Conservation (phyloP, 2,797 vertebrate species). For the Brachymystax lenok region DNA sequence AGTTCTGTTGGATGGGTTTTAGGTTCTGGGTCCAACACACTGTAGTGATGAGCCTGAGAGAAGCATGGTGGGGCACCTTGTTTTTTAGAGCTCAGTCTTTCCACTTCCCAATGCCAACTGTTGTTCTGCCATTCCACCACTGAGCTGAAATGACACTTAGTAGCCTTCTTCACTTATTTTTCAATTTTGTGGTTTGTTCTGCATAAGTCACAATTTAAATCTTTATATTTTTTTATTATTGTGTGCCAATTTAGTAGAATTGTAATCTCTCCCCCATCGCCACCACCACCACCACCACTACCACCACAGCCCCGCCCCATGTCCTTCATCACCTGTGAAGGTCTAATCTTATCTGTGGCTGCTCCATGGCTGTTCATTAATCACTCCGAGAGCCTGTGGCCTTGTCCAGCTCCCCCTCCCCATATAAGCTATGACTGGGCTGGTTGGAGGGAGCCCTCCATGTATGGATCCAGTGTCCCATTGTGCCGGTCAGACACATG, state of each 20-base stretch:
- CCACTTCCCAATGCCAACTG: background rate
- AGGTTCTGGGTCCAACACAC: background rate
- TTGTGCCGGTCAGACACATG: constrained; percentile 18
- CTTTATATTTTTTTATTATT: constrained; percentile 47
- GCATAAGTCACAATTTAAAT: background rate
- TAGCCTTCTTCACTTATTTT: background rate
- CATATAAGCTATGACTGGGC: constrained; percentile 24
- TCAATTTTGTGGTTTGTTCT: background rate
- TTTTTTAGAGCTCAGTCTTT: background rate
- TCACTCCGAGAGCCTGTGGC: constrained; percentile 64
- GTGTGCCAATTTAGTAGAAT: constrained; percentile 52
- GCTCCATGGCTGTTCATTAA: constrained; percentile 71
- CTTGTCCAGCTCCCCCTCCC: constrained; percentile 59
- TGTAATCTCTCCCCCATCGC: constrained; percentile 47
- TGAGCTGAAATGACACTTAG: background rate
- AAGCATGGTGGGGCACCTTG: background rate
- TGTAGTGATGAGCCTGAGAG: constrained; percentile 3
- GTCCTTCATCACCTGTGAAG: constrained; percentile 73
- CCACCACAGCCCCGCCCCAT: constrained; percentile 30
- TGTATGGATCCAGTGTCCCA: constrained; percentile 32
- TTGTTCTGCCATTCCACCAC: background rate
- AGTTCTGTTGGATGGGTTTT: background rate
- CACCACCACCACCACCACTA: background rate
- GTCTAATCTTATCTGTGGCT: constrained; percentile 72
- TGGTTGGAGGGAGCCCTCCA: constrained; percentile 14